A percentile compares a stretch with the other conserved stretches of the same genome.
These are phyloP conservation scores for Nomia melanderi DNA, from an alignment of 1,140 invertebrate species.

Conservation along the genomic window DNA sequence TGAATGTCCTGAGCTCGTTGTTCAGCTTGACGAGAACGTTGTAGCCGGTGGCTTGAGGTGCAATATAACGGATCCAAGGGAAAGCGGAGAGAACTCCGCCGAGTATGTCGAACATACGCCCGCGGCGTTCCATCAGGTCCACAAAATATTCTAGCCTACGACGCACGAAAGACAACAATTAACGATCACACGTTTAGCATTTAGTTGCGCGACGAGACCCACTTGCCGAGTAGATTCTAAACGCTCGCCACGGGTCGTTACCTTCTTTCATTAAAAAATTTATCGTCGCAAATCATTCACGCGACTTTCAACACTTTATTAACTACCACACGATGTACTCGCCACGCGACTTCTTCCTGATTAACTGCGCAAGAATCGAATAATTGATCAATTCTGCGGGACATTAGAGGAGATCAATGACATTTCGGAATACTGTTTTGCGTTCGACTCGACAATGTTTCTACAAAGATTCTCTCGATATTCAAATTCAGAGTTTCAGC, in stretches of 20 bases:
- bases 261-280: no score
- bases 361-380: no score
- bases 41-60: slow-evolving; percentile 86
- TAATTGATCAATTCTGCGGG: no score
- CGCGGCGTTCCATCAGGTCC: slow-evolving; percentile 81
- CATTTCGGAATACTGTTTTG: no score
- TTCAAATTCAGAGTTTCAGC: no score
- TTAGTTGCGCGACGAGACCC: background rate
- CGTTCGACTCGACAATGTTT: no score
- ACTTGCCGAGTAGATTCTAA: background rate
- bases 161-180: background rate
- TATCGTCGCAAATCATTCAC: background rate
- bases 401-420: no score
- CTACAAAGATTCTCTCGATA: no score
- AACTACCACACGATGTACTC: no score
- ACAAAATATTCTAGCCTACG: slow-evolving; percentile 36
- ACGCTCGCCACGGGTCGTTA: slow-evolving; percentile 2
- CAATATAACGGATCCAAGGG: slow-evolving; percentile 86
- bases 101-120: slow-evolving; percentile 85
- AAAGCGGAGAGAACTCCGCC: slow-evolving; percentile 86
- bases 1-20: slow-evolving; percentile 81
- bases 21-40: slow-evolving; percentile 85
- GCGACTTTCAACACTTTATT: background rate
- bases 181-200: background rate
- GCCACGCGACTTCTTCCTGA: no score